phyloP scores from a whole-genome alignment of 2,113 vertebrate species.

The Antechinus flavipes region DNA sequence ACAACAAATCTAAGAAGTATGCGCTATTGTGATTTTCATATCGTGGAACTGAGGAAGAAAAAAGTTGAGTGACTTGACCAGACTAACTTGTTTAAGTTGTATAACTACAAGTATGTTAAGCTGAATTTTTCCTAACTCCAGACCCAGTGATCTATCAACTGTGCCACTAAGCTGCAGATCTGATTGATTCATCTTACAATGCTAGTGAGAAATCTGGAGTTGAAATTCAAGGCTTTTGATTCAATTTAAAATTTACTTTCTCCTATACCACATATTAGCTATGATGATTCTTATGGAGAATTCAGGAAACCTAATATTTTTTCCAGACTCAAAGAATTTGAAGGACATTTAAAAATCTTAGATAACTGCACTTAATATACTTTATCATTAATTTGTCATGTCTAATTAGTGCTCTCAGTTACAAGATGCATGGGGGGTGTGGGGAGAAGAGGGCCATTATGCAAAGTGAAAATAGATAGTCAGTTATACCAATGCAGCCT shows the following conservation, averaged over 20 bases:
- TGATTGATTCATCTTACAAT: too few species aligned
- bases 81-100: too few species aligned
- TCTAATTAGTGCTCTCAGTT: slow-evolving; percentile 78
- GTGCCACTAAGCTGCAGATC: too few species aligned
- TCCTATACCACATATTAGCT: slow-evolving; percentile 21
- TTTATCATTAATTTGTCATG: slow-evolving; percentile 76
- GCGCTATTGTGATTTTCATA: too few species aligned
- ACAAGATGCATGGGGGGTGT: slow-evolving; percentile 42
- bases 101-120: too few species aligned
- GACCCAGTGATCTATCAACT: too few species aligned
- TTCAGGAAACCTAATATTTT: slow-evolving; percentile 47
- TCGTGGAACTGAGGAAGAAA: too few species aligned
- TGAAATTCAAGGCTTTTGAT: too few species aligned
- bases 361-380: slow-evolving; percentile 64
- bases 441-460: not conserved
- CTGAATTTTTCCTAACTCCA: too few species aligned
- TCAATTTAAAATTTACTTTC: not conserved
- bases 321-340: slow-evolving; percentile 46
- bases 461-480: slow-evolving; percentile 34
- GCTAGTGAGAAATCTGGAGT: too few species aligned
- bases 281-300: slow-evolving; percentile 30
- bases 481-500: slow-evolving; percentile 23
- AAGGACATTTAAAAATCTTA: slow-evolving; percentile 62
- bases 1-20: too few species aligned
- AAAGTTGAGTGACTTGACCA: too few species aligned